phyloP scores from a whole-genome alignment of 2,888 invertebrate species.

The Stenurella melanura region DNA sequence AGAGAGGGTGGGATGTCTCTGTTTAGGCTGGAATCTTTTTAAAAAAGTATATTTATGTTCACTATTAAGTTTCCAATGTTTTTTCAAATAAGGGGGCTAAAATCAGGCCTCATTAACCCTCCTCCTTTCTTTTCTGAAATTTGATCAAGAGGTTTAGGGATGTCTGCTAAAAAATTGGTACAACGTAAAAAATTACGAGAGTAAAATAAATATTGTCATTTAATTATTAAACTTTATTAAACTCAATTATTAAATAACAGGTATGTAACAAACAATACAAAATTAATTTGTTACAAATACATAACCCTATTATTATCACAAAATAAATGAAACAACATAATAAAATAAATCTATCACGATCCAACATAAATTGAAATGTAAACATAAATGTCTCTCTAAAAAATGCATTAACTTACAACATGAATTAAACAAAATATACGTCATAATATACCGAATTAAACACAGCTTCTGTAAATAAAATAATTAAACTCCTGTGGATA shows the following conservation, averaged over 20 bases:
- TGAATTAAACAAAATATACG: constrained; percentile 30
- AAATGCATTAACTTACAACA: constrained; percentile 38
- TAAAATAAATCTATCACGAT: constrained; percentile 60
- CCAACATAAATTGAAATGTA: constrained; percentile 55
- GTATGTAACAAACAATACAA: constrained; percentile 65
- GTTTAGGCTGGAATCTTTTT: too few relatives aligned
- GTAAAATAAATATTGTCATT: background rate
- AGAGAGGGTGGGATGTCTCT: too few relatives aligned
- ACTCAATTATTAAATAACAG: constrained; percentile 68
- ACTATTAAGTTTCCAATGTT: too few relatives aligned
- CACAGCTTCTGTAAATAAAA: constrained; percentile 30
- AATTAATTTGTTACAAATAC: constrained; percentile 63
- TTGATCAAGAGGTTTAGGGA: too few relatives aligned
- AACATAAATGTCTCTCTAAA: constrained; percentile 45
- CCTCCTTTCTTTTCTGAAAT: too few relatives aligned
- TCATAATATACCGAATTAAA: constrained; percentile 26
- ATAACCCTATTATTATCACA: constrained; percentile 69
- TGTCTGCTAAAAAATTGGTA: too few relatives aligned
- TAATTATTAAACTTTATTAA: constrained; percentile 61
- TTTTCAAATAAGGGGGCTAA: too few relatives aligned
- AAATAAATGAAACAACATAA: constrained; percentile 61
- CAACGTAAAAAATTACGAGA: background rate
- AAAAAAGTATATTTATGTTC: too few relatives aligned
- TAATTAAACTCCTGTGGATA: constrained; percentile 41
- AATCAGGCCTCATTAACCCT: too few relatives aligned